Percentiles rank a stretch among this genome's conserved stretches.
phyloP scores from a whole-genome alignment of 2,113 vertebrate genomes.

The Carassius gibelio region DNA sequence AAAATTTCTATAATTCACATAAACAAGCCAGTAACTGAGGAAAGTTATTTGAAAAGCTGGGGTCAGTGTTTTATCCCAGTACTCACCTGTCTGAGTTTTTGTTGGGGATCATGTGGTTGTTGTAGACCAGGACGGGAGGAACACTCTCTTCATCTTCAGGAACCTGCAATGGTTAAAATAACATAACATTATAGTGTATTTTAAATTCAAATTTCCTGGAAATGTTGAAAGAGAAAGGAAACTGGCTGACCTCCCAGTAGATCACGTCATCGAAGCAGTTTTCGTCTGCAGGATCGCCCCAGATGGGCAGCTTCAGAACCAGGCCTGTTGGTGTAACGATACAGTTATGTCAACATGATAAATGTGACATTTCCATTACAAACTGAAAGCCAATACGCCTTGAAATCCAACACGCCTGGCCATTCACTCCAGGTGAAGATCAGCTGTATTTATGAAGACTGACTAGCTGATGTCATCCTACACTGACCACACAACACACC shows the following conservation, averaged over 20 bases:
- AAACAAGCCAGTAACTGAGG: not conserved
- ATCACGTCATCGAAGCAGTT: slow-evolving; percentile 89
- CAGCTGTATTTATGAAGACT: not conserved
- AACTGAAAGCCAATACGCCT: not conserved
- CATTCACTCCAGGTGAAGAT: not conserved
- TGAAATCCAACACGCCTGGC: not conserved
- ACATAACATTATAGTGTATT: too few relatives aligned
- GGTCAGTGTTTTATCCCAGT: not conserved
- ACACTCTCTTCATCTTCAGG: slow-evolving; percentile 80
- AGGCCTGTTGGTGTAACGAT: slow-evolving; percentile 72
- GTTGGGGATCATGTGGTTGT: slow-evolving; percentile 75
- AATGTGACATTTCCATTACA: slow-evolving; percentile 17
- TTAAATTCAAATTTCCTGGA: not conserved
- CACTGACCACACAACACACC: not conserved
- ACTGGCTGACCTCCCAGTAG: slow-evolving; percentile 91
- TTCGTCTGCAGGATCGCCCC: slow-evolving; percentile 88
- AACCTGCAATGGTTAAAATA: slow-evolving; percentile 68
- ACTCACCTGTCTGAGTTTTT: slow-evolving; percentile 50
- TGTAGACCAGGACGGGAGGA: slow-evolving; percentile 69
- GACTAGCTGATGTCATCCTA: not conserved
- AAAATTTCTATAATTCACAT: not conserved
- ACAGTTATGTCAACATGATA: not conserved
- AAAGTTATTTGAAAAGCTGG: not conserved
- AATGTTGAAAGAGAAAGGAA: not conserved
- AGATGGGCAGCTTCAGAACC: slow-evolving; percentile 88